Evolutionary conservation across 2,113 vertebrate species (phyloP), one percentile per base, ranked within the genome.

Genomic region (Callipepla californica): DNA sequence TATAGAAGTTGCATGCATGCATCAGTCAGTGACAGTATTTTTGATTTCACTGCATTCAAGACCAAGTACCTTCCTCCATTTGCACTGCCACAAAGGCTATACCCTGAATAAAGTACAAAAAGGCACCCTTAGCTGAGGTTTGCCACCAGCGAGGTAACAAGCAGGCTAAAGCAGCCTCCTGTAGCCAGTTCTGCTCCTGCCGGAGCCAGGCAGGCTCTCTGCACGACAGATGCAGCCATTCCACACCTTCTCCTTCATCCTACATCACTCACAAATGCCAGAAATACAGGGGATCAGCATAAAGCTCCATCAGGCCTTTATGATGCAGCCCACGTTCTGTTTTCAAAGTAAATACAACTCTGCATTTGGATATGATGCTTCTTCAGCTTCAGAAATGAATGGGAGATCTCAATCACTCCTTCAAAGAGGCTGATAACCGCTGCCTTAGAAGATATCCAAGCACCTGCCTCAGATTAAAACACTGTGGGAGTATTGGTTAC

Each of bases 131-230:
- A 40, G 53, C 59, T 67, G 10, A 5, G 18, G 55, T 25, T 47
- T 83, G 13, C 25, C 79, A 83, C 57, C 45, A 80, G 65, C 34
- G 55, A 59, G 47, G 28, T 55, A 59, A 59, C 13, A 1, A 77
- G 8, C 40, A 85, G 18, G 53, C 34, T 62, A 23, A 15, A 92
- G 44, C 11, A 11, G 57, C 26, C n/a, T 84, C 44, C 53, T 51
- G 26, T 22, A 6, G 3, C 23, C 26, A 61, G 9, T 38, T 57
- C 20, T 40, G 13, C 44, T 34, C 57, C 55, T 40, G 69, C 32
- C 58, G n/a, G 12, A 7, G 25, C 22, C 45, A 75, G 38, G 1
- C 1, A 55, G 5, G 3, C 0, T 1, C 30, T 74, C 1, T 2
- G 44, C 55, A 79, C 30, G 13, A 13, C 42, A 76, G 87, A 78